phyloP scores from a whole-genome alignment of 1,140 invertebrate genomes.

The Ceratosolen fusciceps region DNA sequence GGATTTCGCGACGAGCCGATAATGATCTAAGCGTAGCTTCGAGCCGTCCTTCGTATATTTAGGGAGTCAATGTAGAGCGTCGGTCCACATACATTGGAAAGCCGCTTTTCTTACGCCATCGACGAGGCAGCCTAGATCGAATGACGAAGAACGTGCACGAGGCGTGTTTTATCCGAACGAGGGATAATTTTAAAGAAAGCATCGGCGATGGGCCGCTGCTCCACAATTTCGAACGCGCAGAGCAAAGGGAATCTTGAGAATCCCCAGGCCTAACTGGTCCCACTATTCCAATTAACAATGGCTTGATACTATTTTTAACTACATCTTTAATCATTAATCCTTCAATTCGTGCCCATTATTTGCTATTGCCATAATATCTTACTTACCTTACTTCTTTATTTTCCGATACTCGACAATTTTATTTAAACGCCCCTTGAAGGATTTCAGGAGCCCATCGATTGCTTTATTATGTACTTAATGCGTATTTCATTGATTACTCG shows the following conservation, averaged over 20 bases:
- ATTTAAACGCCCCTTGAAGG: too few relatives aligned
- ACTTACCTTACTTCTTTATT: too few relatives aligned
- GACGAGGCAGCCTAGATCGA: slow-evolving; percentile 34
- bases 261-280: background rate
- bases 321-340: too few relatives aligned
- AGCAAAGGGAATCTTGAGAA: background rate
- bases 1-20: slow-evolving; percentile 20
- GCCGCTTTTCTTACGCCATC: slow-evolving; percentile 43
- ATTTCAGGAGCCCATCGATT: too few relatives aligned
- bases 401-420: too few relatives aligned
- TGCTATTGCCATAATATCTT: too few relatives aligned
- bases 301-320: too few relatives aligned
- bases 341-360: too few relatives aligned
- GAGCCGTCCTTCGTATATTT: slow-evolving; percentile 21
- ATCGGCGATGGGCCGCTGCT: too few relatives aligned
- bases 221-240: too few relatives aligned
- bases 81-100: background rate
- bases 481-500: too few relatives aligned
- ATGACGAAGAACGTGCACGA: slow-evolving; percentile 7
- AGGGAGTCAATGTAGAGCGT: slow-evolving; percentile 31
- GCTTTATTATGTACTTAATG: too few relatives aligned
- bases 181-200: slow-evolving; percentile 25
- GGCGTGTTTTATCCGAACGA: background rate
- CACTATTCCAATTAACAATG: background rate
- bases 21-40: slow-evolving; percentile 4